Conservation (phyloP, 2,113 vertebrate genomes). For the Rhinolophus sinicus region DNA sequence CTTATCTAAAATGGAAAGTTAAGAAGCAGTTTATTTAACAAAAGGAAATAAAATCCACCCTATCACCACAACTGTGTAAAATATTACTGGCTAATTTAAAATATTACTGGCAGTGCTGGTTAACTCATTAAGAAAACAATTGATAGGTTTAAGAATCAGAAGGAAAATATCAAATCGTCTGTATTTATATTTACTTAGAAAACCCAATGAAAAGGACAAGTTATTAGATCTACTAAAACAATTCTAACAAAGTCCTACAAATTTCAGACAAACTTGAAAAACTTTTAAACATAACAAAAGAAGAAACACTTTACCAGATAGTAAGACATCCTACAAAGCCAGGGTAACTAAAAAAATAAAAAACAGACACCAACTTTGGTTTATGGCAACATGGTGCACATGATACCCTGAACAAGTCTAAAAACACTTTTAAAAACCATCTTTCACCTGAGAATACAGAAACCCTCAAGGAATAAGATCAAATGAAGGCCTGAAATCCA, state of each 20-base stretch:
- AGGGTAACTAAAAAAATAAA: background rate
- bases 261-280: background rate
- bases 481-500: slow-evolving; percentile 24
- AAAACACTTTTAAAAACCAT: background rate
- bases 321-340: background rate
- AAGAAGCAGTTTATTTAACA: background rate
- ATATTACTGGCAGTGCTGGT: background rate
- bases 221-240: background rate
- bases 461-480: background rate
- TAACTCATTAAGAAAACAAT: background rate
- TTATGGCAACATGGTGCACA: background rate
- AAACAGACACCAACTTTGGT: background rate
- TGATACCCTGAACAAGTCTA: background rate
- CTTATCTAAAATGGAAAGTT: background rate
- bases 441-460: background rate
- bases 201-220: background rate
- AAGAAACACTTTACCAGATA: background rate
- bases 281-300: background rate
- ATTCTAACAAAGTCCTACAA: background rate
- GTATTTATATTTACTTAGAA: slow-evolving; percentile 3
- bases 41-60: background rate
- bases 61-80: background rate
- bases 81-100: background rate
- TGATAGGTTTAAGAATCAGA: background rate
- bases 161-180: background rate